phyloP scores from a whole-genome alignment of 2,888 invertebrate species.

The Cataglyphis rosenhaueri region DNA sequence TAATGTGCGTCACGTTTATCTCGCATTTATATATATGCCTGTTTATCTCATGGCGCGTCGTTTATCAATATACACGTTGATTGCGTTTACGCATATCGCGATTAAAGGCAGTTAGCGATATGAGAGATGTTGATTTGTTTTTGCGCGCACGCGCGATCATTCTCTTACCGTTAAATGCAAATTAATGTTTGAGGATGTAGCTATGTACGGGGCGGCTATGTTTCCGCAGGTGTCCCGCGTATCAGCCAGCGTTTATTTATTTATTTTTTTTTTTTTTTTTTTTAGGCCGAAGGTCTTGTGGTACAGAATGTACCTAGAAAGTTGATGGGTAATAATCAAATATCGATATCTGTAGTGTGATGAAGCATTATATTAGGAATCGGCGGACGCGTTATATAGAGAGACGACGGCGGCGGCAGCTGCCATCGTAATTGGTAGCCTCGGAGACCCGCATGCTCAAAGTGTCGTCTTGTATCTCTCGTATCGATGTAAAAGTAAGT shows the following conservation, averaged over 20 bases:
- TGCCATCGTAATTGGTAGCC: constrained; percentile 81
- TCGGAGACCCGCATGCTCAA: constrained; percentile 80
- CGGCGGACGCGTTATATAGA: constrained; percentile 32
- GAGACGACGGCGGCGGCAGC: constrained; percentile 65
- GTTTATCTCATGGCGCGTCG: not conserved
- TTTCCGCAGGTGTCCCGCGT: constrained; percentile 6
- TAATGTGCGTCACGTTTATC: not conserved
- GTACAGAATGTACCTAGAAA: not conserved
- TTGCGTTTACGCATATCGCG: not conserved
- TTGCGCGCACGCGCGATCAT: not conserved
- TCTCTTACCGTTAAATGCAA: constrained; percentile 31
- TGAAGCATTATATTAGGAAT: constrained; percentile 22
- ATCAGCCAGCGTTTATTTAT: constrained; percentile 1
- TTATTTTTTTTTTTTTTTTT: not conserved
- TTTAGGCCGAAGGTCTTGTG: not conserved
- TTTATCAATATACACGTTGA: not conserved
- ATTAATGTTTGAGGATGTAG: constrained; percentile 3
- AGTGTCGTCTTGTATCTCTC: constrained; percentile 77
- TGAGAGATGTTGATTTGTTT: not conserved
- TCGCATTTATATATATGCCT: not conserved
- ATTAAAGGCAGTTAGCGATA: not conserved
- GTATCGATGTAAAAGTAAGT: constrained; percentile 69
- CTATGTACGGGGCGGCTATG: not conserved
- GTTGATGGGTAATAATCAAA: constrained; percentile 29
- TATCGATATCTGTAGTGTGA: constrained; percentile 23